phyloP scores from a whole-genome alignment of 2,888 invertebrate species.

The Leucophora obtusa region DNA sequence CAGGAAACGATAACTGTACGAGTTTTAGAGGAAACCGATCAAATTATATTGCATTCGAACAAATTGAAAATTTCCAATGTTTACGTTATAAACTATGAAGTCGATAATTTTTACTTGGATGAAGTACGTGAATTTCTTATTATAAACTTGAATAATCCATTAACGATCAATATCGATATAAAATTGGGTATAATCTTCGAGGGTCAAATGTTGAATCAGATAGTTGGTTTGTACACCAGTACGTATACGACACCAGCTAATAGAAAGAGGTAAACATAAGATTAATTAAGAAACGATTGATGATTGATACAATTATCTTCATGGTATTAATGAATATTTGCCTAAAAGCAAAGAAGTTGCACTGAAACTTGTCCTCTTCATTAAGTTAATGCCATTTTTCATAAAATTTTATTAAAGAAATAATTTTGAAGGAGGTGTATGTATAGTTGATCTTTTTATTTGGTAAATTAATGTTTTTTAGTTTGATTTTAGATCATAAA shows the following conservation, averaged over 20 bases:
- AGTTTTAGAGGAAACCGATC: slow-evolving; percentile 77
- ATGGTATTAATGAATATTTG: too few relatives aligned
- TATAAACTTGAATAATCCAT: slow-evolving; percentile 67
- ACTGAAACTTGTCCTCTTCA: too few relatives aligned
- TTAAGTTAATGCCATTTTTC: too few relatives aligned
- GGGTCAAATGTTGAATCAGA: slow-evolving; percentile 83
- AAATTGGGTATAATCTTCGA: slow-evolving; percentile 81
- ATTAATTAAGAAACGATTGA: too few relatives aligned
- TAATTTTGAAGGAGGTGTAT: too few relatives aligned
- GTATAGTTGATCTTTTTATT: too few relatives aligned
- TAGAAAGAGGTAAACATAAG: slow-evolving; percentile 77
- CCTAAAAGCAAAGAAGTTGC: too few relatives aligned
- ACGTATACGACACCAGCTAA: slow-evolving; percentile 79
- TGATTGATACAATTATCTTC: too few relatives aligned
- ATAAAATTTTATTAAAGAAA: too few relatives aligned
- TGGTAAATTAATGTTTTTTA: too few relatives aligned
- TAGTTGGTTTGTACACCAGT: slow-evolving; percentile 87
- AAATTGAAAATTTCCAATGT: slow-evolving; percentile 78
- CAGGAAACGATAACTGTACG: slow-evolving; percentile 79
- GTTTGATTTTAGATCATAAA: too few relatives aligned
- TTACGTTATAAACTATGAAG: slow-evolving; percentile 53
- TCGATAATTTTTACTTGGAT: slow-evolving; percentile 64
- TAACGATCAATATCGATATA: slow-evolving; percentile 76
- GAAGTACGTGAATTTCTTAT: slow-evolving; percentile 69
- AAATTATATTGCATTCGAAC: slow-evolving; percentile 82